phyloP scores from a whole-genome alignment of 2,113 vertebrate species.

The Ctenodactylus gundi region DNA sequence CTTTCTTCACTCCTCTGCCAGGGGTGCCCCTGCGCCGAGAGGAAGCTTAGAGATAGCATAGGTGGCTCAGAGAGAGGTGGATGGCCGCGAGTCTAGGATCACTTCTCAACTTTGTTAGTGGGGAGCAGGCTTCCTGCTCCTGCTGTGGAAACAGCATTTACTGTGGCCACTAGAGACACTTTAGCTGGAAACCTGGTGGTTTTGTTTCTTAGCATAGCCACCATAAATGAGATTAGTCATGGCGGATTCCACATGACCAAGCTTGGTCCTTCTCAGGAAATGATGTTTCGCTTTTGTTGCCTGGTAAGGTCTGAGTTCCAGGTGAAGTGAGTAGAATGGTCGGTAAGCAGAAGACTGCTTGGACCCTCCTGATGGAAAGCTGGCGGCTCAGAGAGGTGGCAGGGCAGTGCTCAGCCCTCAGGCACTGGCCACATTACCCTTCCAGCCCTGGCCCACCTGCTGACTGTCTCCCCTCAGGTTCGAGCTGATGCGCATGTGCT shows the following conservation, averaged over 20 bases:
- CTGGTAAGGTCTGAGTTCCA: no score
- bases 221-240: rapidly evolving
- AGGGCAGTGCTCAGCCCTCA: rapidly evolving
- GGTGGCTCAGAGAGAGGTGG: no score
- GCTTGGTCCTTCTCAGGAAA: not conserved
- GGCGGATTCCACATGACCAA: not conserved
- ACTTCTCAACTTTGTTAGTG: not conserved
- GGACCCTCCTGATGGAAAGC: not conserved
- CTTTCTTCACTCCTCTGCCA: not conserved
- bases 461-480: conserved; percentile 86
- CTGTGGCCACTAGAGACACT: not conserved
- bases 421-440: no score
- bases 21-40: not conserved
- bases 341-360: rapidly evolving
- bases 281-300: not conserved
- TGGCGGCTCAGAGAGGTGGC: not conserved
- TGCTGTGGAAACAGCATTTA: not conserved
- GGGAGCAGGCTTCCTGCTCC: not conserved
- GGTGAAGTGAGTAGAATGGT: not conserved
- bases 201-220: not conserved
- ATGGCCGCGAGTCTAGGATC: not conserved
- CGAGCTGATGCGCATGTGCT: conserved; percentile 98
- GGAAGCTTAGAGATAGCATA: not conserved
- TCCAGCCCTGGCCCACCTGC: rapidly evolving
- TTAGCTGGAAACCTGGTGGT: not conserved